These are phyloP conservation scores for Sthenelais limicola DNA, from an alignment of 2,888 invertebrate species.

Conservation along the genomic window DNA sequence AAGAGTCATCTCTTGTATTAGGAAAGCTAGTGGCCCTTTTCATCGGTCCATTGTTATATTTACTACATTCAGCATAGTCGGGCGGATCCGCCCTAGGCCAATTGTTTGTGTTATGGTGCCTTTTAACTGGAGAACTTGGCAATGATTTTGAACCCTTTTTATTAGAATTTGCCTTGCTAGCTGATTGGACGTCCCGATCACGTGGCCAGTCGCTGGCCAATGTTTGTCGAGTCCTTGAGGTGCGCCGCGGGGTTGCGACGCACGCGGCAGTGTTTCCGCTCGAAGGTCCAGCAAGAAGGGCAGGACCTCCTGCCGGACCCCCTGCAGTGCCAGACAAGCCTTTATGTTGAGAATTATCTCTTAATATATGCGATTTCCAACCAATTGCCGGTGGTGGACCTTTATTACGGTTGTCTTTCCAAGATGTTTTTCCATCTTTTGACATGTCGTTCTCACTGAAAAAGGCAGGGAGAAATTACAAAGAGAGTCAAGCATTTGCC, in stretches of 20 bases:
- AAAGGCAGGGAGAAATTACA: not conserved
- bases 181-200: conserved; percentile 3
- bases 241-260: not conserved
- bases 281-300: not conserved
- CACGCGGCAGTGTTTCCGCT: conserved; percentile 21
- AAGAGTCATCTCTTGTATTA: conserved; percentile 4
- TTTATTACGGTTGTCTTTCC: conserved; percentile 15
- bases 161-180: conserved; percentile 8
- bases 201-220: conserved; percentile 23
- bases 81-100: conserved; percentile 11
- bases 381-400: conserved; percentile 37
- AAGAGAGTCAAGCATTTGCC: no score
- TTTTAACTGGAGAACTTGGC: conserved; percentile 38
- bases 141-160: conserved; percentile 28
- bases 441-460: conserved; percentile 25
- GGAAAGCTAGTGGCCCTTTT: conserved; percentile 31
- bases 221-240: not conserved
- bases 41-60: conserved; percentile 31
- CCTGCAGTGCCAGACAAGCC: not conserved
- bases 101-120: not conserved
- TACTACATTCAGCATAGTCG: not conserved
- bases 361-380: conserved; percentile 31
- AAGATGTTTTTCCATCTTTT: conserved; percentile 11
- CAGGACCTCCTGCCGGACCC: not conserved
- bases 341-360: not conserved